Base-by-base conservation (phyloP, 2,888 invertebrate genomes). In the Lutraria lutraria region DNA sequence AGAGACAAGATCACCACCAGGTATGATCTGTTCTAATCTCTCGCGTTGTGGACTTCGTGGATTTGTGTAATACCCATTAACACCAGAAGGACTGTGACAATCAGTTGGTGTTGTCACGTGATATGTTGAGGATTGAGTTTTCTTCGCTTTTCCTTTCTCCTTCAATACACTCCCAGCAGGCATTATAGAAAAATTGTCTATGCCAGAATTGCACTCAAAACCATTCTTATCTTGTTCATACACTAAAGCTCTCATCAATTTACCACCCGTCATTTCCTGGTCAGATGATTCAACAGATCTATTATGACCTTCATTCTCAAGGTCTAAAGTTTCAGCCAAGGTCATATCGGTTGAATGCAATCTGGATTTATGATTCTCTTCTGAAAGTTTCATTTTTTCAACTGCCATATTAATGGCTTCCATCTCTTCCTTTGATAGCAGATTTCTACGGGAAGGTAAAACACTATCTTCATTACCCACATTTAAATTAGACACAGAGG, bases 161-260 rank as follows among this genome's bases (percentile, higher is more conserved):
- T 53, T 12, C 63, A 72, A n/a, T 80, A 76, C 68, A 21, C 31
- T 86, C 13, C 91, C 91, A 19, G 91, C 91, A 15, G 91, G 91
- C 8, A 72, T 83, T 8, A 91, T 34, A 12, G 19, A 54, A 34
- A 89, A 89, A 29, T 29, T 76, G 29, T 88, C 88, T 19, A 91
- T 60, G n/a, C 89, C 88, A n/a, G 82, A 53, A 21, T 88, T 80
- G 15, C 83, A 79, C 53, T 89, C 91, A 60, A 43, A 29, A 0
- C 88, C 88, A 8, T 76, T 86, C 0, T 87, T 85, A n/a, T 86
- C 87, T 56, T 91, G 91, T 53, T 90, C 76, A 52, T 90, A 60
- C 16, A 91, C 83, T 29, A 91, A 54, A 31, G 88, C 88, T 10
- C 91, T 60, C 91, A 91, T 91, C 53, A 91, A 56, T 21, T 87